phyloP scores from a whole-genome alignment of 2,888 invertebrate species.

The Drosophila anomalata region DNA sequence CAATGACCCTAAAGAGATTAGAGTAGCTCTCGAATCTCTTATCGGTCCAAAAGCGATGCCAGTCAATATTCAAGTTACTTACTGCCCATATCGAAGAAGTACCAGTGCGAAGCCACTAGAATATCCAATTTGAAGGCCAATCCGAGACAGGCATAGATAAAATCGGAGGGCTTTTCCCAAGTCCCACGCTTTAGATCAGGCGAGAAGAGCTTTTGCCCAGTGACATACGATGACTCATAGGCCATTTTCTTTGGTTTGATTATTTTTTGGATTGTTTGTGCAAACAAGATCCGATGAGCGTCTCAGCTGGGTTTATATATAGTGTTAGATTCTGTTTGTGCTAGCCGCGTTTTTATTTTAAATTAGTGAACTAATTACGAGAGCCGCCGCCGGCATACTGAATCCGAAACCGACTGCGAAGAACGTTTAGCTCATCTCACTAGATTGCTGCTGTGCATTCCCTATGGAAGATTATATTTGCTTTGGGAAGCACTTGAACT shows the following conservation, averaged over 20 bases:
- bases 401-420: constrained; percentile 30
- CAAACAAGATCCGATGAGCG: constrained; percentile 1
- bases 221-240: constrained; percentile 81
- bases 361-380: constrained; percentile 72
- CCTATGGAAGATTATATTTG: constrained; percentile 7
- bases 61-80: constrained; percentile 54
- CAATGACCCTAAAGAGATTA: constrained; percentile 39
- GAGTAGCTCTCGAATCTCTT: constrained; percentile 2
- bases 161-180: constrained; percentile 91
- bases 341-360: constrained; percentile 44
- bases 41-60: background rate
- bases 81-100: constrained; percentile 73
- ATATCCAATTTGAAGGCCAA: constrained; percentile 93
- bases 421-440: constrained; percentile 35
- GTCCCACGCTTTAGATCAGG: constrained; percentile 85
- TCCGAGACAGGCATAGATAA: constrained; percentile 90
- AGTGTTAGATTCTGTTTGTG: constrained; percentile 13
- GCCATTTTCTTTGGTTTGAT: constrained; percentile 52
- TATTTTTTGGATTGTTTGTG: background rate
- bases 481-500: background rate
- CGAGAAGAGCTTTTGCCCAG: constrained; percentile 76
- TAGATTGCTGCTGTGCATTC: constrained; percentile 27
- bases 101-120: constrained; percentile 87
- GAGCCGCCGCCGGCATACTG: constrained; percentile 73
- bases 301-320: constrained; percentile 7